These are phyloP conservation scores for Cetonia aurata DNA, from an alignment of 2,888 invertebrate species.

Conservation along the genomic window DNA sequence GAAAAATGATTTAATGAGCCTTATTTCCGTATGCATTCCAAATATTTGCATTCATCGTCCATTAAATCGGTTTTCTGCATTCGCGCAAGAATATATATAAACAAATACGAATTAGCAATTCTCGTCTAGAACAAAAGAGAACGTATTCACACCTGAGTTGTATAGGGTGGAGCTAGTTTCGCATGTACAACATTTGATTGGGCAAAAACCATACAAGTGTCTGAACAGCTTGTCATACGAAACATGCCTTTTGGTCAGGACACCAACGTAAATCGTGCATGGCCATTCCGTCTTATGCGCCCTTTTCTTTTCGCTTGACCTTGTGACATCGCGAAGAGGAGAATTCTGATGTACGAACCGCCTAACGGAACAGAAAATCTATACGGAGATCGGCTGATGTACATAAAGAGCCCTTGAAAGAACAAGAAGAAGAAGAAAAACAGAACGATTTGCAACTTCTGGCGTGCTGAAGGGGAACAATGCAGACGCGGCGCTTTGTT, in stretches of 20 bases:
- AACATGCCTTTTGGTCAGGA: slow-evolving; percentile 22
- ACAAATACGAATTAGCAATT: too few relatives aligned
- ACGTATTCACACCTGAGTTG: slow-evolving; percentile 52
- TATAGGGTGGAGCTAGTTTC: slow-evolving; percentile 51
- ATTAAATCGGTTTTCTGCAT: too few relatives aligned
- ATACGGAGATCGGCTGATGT: slow-evolving; percentile 8
- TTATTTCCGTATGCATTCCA: background rate
- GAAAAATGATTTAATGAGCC: slow-evolving; percentile 12
- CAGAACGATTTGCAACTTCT: slow-evolving; percentile 25
- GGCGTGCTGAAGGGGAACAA: slow-evolving; percentile 23
- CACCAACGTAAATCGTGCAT: slow-evolving; percentile 49
- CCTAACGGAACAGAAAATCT: slow-evolving; percentile 15
- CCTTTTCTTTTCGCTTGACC: slow-evolving; percentile 18
- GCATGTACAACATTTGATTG: slow-evolving; percentile 32
- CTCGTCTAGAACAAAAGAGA: slow-evolving; percentile 21
- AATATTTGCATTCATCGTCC: too few relatives aligned
- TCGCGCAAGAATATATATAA: too few relatives aligned
- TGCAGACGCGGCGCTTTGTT: slow-evolving; percentile 41
- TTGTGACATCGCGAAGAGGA: background rate
- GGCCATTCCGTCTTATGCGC: slow-evolving; percentile 49
- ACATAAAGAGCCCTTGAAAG: background rate
- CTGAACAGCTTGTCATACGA: slow-evolving; percentile 32
- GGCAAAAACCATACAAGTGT: slow-evolving; percentile 35
- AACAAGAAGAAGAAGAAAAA: slow-evolving; percentile 41
- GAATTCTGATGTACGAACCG: background rate